Conservation (phyloP, 2,888 invertebrate species). For the Glaucopsyche alexis region DNA sequence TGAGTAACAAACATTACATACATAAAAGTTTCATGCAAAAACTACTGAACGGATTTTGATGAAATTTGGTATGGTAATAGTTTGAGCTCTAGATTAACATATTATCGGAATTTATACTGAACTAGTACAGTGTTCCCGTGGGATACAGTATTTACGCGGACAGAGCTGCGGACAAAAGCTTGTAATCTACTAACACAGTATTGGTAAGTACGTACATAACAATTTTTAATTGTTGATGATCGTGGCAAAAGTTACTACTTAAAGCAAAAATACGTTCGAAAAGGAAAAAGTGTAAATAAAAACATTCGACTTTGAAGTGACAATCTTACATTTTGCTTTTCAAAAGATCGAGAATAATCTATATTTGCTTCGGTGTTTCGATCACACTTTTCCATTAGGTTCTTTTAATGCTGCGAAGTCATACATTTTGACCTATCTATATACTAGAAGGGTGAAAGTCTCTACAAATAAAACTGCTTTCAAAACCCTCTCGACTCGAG, state of each 20-base stretch:
- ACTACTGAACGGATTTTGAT: too few species aligned
- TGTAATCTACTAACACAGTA: too few species aligned
- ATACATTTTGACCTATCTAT: slow-evolving; percentile 25
- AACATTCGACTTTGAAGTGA: neutral
- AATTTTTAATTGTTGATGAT: neutral
- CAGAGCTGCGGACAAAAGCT: too few species aligned
- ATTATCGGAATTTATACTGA: too few species aligned
- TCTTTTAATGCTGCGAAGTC: slow-evolving; percentile 42
- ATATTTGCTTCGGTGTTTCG: slow-evolving; percentile 48
- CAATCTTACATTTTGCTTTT: slow-evolving; percentile 16
- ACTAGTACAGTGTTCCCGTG: too few species aligned
- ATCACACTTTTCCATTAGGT: slow-evolving; percentile 55
- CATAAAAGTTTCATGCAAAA: too few species aligned
- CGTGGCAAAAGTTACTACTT: neutral
- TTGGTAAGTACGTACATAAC: too few species aligned
- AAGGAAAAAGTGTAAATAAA: slow-evolving; percentile 1
- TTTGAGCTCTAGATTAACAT: too few species aligned
- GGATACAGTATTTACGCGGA: too few species aligned
- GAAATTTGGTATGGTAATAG: too few species aligned
- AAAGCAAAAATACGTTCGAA: neutral
- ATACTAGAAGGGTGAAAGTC: slow-evolving; percentile 22
- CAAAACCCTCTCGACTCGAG: neutral
- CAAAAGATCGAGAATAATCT: slow-evolving; percentile 45
- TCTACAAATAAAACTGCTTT: slow-evolving; percentile 26
- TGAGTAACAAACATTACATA: too few species aligned